Evolutionary conservation across 2,797 vertebrate genomes (phyloP).

Genomic region (Esox masquinongy): DNA sequence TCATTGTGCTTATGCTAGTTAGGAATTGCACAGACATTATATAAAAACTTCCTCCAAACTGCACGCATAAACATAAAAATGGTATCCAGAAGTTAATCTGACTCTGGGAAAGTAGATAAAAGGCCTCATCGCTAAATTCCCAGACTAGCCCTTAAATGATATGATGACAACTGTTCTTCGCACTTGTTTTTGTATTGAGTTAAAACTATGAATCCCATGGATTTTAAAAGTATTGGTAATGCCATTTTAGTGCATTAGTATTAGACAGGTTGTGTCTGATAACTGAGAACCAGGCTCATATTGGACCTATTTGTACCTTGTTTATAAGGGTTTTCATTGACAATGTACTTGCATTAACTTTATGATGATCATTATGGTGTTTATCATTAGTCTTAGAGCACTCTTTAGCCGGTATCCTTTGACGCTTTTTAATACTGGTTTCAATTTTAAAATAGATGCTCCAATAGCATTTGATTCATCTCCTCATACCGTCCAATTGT

Average conservation of each 20-base stretch:
- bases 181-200: conserved; percentile 19
- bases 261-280: conserved; percentile 70
- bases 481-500: not conserved
- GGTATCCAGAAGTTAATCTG: no score
- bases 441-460: not conserved
- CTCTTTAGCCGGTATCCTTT: conserved; percentile 9
- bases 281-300: conserved; percentile 81
- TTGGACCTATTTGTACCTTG: conserved; percentile 87
- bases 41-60: no score
- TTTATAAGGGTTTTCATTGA: conserved; percentile 44
- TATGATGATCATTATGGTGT: no score
- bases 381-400: conserved; percentile 16
- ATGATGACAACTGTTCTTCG: conserved; percentile 50
- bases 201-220: conserved; percentile 69
- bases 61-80: no score
- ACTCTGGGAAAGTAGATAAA: no score
- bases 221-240: conserved; percentile 65
- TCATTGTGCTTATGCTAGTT: no score
- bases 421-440: not conserved
- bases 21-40: no score
- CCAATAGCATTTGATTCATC: not conserved
- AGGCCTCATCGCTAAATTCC: no score
- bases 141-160: conserved; percentile 27
- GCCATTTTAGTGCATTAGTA: conserved; percentile 40
- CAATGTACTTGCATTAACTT: conserved; percentile 2